These are phyloP conservation scores for Turnix velox DNA, from an alignment of 2,113 vertebrate genomes.

Conservation along the genomic window DNA sequence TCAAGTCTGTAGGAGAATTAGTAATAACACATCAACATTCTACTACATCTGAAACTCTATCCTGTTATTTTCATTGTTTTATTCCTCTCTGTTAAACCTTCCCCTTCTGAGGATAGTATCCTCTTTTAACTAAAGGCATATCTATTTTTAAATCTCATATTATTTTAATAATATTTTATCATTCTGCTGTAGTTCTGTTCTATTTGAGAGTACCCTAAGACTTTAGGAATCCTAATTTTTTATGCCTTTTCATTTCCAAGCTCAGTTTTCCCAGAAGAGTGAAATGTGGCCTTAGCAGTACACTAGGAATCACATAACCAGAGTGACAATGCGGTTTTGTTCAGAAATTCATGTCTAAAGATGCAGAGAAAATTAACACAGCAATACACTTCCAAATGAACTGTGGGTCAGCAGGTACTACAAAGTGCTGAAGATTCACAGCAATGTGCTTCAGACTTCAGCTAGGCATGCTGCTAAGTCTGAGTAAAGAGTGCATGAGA, in stretches of 20 bases:
- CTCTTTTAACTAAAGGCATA: neutral
- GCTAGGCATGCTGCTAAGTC: neutral
- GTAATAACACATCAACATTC: neutral
- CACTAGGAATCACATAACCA: neutral
- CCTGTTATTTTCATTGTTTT: neutral
- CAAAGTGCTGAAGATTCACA: neutral
- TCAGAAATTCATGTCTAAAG: neutral
- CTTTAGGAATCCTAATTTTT: neutral
- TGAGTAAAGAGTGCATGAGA: neutral
- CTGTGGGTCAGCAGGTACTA: neutral
- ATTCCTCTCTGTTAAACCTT: neutral
- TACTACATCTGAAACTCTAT: neutral
- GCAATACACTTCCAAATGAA: neutral
- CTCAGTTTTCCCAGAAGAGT: neutral
- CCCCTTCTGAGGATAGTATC: neutral
- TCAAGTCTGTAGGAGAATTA: neutral
- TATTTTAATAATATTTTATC: neutral
- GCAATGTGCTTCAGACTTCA: neutral
- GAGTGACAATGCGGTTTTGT: neutral
- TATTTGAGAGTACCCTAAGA: neutral
- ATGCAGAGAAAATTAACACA: neutral
- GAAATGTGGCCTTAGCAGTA: neutral
- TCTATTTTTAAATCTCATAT: neutral
- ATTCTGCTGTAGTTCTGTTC: neutral
- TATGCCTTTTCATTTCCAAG: neutral